These are phyloP conservation scores for Brachypodius melanocephalos DNA, from an alignment of 2,113 vertebrate genomes.

Conservation along the genomic window DNA sequence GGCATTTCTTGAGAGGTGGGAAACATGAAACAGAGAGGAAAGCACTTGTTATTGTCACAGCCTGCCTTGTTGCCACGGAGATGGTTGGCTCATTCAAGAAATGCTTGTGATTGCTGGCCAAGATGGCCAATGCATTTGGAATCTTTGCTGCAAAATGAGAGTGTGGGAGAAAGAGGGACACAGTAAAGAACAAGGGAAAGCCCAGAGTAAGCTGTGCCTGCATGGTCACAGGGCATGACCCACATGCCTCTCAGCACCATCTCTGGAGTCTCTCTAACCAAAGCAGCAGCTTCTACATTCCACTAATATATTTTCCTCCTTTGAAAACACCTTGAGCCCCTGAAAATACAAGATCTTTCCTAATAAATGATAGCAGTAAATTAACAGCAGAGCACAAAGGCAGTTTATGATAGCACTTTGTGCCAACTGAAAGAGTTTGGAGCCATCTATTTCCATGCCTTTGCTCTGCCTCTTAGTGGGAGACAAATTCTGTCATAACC, in stretches of 20 bases:
- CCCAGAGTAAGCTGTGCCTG: background rate
- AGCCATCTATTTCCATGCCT: background rate
- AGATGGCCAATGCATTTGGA: background rate
- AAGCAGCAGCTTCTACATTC: background rate
- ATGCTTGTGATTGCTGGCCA: background rate
- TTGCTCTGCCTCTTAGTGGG: background rate
- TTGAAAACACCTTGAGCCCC: background rate
- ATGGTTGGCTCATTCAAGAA: constrained; percentile 19
- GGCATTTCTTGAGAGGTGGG: background rate
- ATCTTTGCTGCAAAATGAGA: background rate
- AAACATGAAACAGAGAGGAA: background rate
- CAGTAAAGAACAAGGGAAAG: background rate
- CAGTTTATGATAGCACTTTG: background rate
- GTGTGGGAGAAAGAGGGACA: background rate
- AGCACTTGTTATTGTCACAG: constrained; percentile 20
- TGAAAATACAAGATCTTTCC: background rate
- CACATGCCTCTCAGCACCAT: background rate
- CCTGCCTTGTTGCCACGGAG: constrained; percentile 37
- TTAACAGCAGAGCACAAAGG: background rate
- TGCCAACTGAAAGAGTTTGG: background rate
- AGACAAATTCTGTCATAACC: background rate
- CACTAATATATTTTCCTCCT: background rate
- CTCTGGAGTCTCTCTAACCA: background rate
- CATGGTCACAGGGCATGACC: background rate
- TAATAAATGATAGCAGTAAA: background rate